phyloP scores from a whole-genome alignment of 2,888 invertebrate genomes.

The Tinea pellionella region DNA sequence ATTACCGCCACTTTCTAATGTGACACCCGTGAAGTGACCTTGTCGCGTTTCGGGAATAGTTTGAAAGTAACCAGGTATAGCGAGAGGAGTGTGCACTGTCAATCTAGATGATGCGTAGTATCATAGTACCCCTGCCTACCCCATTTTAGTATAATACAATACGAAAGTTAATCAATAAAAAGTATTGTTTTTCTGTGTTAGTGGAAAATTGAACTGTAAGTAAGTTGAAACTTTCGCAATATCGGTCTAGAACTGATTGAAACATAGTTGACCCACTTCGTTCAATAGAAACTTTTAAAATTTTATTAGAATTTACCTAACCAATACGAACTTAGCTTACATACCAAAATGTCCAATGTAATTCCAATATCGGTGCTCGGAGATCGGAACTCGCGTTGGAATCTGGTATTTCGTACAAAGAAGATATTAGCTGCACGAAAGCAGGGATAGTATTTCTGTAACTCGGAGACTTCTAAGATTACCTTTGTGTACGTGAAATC shows the following conservation, averaged over 20 bases:
- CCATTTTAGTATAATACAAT: too few relatives aligned
- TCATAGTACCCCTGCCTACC: too few relatives aligned
- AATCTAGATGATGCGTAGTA: too few relatives aligned
- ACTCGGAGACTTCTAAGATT: not conserved
- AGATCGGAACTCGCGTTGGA: not conserved
- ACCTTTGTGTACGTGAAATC: not conserved
- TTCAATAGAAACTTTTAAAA: not conserved
- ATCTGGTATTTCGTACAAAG: constrained; percentile 3
- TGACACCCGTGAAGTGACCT: too few relatives aligned
- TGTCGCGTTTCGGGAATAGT: too few relatives aligned
- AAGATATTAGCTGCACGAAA: not conserved
- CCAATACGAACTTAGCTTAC: constrained; percentile 4
- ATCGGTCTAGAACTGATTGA: not conserved
- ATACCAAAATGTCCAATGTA: not conserved
- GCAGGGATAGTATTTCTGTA: not conserved
- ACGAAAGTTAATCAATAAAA: too few relatives aligned
- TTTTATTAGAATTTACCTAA: constrained; percentile 2
- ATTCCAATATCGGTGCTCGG: constrained; percentile 5
- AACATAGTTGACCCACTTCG: not conserved
- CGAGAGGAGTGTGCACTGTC: too few relatives aligned
- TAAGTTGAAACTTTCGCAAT: not conserved
- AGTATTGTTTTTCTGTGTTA: too few relatives aligned
- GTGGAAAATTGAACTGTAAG: too few relatives aligned
- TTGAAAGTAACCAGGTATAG: too few relatives aligned
- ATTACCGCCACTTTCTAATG: too few relatives aligned